Conservation (phyloP, 2,113 vertebrate species). For the Dicerorhinus sumatrensis region DNA sequence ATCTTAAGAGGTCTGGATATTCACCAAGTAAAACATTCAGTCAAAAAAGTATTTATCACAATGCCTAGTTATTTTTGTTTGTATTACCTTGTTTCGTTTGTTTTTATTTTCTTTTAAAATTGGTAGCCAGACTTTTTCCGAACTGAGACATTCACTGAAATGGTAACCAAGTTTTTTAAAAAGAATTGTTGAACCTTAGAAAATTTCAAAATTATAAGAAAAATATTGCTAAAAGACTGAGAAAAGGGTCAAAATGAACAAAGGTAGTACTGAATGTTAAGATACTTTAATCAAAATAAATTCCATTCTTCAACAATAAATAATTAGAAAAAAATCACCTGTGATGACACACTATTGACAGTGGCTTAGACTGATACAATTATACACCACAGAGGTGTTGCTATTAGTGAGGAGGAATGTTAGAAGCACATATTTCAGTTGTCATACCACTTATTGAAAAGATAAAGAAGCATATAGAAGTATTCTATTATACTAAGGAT, state of each 20-base stretch:
- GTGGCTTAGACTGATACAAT: not conserved
- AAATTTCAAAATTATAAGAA: constrained; percentile 4
- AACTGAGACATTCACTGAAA: not conserved
- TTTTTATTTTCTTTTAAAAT: not conserved
- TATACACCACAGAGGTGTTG: not conserved
- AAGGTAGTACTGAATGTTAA: not conserved
- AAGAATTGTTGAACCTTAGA: not conserved
- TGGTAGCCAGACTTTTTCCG: not conserved
- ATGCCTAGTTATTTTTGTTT: not conserved
- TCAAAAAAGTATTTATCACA: not conserved
- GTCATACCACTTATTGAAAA: not conserved
- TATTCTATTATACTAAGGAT: not conserved
- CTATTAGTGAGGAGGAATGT: not conserved
- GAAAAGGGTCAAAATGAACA: not conserved
- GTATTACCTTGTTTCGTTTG: not conserved
- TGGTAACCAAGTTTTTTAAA: not conserved
- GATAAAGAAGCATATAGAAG: not conserved
- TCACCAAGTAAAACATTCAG: not conserved
- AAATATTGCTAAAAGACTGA: not conserved
- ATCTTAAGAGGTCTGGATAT: not conserved
- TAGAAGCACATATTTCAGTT: not conserved
- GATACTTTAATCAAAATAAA: not conserved
- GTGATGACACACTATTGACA: not conserved
- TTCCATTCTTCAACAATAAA: not conserved
- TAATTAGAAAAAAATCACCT: not conserved